Evolutionary conservation across 1,140 invertebrate genomes (phyloP), one percentile per base, ranked within the genome.

Genomic region (Araneus ventricosus): DNA sequence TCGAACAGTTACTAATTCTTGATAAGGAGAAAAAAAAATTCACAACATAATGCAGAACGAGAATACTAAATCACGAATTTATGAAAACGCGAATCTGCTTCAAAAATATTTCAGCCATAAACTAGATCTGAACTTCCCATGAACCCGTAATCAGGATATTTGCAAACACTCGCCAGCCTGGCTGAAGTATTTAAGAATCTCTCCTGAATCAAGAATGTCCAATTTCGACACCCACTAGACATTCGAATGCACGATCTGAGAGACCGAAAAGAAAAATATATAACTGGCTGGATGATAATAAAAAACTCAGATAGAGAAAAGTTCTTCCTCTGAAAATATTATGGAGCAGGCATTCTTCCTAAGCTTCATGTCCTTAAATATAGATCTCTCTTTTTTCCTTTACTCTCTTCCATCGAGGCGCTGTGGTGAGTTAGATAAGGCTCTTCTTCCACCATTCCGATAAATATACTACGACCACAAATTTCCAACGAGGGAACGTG

Each of bases 401-500:
- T 8, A 0, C 59, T 20, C 24, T 85, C 82, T 80, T 80, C 27
- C 45, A 52, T 30, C 39, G 14, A 79, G 70, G 34, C 24, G 80
- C 67, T 30, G 22, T 84, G 80, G 41, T 34, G 45, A 84, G 45
- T 84, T 39, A 90, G 88, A 90, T 90, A 91, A 91, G 89, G 24
- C 24, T 79, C 17, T 17, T 52, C 45, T 8, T 52, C 30, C 24
- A 57, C 30, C 70, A 37, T 22, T 63, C 39, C 57, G 57, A 91
- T 86, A 86, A 92, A 92, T 86, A 86, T 75, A 92, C 90, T 84
- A 27, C 63, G 39, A 57, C 90, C 82, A 92, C 90, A 92, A 92
- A 92, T 92, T 92, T 92, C 37, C 57, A 22, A 52, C 39, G 59
- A n/a, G 89, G 59, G 27, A 37, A 84, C 80, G 89, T 92, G 80